These are phyloP conservation scores for Grallaria varia DNA, from an alignment of 2,113 vertebrate genomes.

Conservation along the genomic window DNA sequence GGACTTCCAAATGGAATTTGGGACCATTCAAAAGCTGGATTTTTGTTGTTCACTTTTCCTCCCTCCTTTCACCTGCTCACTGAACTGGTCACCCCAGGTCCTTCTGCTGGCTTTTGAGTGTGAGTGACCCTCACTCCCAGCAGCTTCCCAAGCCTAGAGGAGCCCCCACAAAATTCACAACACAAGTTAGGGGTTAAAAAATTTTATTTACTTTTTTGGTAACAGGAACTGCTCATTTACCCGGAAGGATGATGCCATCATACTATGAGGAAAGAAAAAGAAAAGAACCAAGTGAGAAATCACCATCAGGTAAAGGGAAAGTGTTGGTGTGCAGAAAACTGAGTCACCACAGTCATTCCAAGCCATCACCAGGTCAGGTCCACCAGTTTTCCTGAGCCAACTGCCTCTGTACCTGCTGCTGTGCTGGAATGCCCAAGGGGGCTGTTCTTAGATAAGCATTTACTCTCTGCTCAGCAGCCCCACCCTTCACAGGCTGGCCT, in stretches of 20 bases:
- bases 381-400: background rate
- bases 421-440: background rate
- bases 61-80: background rate
- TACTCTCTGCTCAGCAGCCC: background rate
- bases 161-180: constrained; percentile 39
- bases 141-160: background rate
- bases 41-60: background rate
- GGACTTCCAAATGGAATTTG: background rate
- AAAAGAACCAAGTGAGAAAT: background rate
- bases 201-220: constrained; percentile 76
- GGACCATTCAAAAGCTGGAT: background rate
- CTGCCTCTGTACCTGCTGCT: background rate
- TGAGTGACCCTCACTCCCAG: background rate
- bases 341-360: background rate
- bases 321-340: background rate
- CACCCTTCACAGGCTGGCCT: background rate
- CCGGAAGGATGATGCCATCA: constrained; percentile 97
- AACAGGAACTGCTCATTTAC: constrained; percentile 85
- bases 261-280: constrained; percentile 80
- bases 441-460: background rate
- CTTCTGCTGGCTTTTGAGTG: background rate
- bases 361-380: too few relatives aligned
- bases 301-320: background rate
- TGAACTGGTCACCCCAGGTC: background rate
- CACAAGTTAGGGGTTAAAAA: constrained; percentile 16